phyloP scores from a whole-genome alignment of 2,113 vertebrate species.

The Empidonax alnorum region DNA sequence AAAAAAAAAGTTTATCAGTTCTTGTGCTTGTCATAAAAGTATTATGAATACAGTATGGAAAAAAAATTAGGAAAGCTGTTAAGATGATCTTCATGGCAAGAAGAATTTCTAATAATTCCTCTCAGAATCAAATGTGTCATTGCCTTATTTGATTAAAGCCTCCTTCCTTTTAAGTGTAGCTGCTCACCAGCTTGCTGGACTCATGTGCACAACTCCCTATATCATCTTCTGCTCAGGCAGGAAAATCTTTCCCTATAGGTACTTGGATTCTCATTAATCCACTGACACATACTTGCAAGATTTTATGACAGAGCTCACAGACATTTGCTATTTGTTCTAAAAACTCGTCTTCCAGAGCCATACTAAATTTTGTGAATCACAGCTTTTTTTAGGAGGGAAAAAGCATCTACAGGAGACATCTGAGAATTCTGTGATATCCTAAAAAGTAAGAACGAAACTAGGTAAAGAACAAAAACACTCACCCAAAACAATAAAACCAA shows the following conservation, averaged over 20 bases:
- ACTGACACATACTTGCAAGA: background rate
- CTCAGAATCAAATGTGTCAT: background rate
- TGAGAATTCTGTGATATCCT: background rate
- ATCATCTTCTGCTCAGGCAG: background rate
- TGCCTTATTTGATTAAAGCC: background rate
- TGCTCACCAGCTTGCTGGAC: background rate
- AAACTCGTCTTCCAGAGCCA: background rate
- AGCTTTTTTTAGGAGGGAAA: background rate
- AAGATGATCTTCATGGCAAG: background rate
- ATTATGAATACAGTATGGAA: background rate
- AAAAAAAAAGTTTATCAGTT: conserved; percentile 56
- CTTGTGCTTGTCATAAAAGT: background rate
- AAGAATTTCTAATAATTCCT: background rate
- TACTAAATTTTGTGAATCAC: background rate
- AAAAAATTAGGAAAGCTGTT: background rate
- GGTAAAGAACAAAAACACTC: background rate
- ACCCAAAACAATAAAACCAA: background rate
- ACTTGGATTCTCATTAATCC: background rate
- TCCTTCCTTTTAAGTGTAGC: background rate
- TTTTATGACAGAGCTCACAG: background rate
- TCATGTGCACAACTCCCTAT: background rate
- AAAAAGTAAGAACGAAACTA: background rate
- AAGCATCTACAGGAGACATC: background rate
- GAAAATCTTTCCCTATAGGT: background rate
- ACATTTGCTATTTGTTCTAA: background rate